Percentiles rank a stretch among this genome's conserved stretches.
These are phyloP conservation scores for Stercorarius parasiticus DNA, from an alignment of 2,113 vertebrate species.

Conservation along the genomic window DNA sequence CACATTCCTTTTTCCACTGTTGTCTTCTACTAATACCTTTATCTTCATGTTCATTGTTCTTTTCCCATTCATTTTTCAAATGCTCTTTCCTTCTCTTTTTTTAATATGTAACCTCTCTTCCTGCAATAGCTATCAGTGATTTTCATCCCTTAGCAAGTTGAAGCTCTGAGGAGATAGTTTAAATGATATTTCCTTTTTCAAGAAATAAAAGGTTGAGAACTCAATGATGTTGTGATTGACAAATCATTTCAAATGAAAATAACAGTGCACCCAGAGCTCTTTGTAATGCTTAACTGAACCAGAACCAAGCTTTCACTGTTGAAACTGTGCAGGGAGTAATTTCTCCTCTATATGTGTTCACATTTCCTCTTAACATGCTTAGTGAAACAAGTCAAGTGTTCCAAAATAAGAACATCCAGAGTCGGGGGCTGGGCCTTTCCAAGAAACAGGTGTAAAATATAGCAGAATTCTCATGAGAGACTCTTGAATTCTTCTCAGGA, in stretches of 20 bases:
- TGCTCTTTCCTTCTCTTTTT: not conserved
- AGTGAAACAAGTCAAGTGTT: not conserved
- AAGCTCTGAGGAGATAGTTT: not conserved
- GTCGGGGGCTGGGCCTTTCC: not conserved
- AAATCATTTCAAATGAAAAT: conserved; percentile 31
- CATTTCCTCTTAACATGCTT: not conserved
- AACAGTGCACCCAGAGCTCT: not conserved
- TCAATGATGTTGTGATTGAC: not conserved
- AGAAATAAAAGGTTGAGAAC: not conserved
- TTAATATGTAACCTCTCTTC: not conserved
- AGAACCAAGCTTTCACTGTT: conserved; percentile 17
- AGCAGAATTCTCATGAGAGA: not conserved
- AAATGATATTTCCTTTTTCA: not conserved
- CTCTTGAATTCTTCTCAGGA: not conserved
- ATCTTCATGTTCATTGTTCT: not conserved
- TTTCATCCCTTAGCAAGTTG: not conserved
- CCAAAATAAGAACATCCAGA: not conserved
- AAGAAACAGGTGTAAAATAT: not conserved
- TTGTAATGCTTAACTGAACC: not conserved
- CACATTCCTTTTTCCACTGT: not conserved
- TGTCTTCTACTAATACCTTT: not conserved
- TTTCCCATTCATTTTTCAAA: not conserved
- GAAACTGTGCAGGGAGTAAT: not conserved
- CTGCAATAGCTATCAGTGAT: not conserved
- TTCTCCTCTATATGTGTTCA: not conserved